A percentile compares a stretch with the other conserved stretches of the same genome.
Conservation (phyloP, 2,797 vertebrate genomes). For the Neopelma chrysocephalum region DNA sequence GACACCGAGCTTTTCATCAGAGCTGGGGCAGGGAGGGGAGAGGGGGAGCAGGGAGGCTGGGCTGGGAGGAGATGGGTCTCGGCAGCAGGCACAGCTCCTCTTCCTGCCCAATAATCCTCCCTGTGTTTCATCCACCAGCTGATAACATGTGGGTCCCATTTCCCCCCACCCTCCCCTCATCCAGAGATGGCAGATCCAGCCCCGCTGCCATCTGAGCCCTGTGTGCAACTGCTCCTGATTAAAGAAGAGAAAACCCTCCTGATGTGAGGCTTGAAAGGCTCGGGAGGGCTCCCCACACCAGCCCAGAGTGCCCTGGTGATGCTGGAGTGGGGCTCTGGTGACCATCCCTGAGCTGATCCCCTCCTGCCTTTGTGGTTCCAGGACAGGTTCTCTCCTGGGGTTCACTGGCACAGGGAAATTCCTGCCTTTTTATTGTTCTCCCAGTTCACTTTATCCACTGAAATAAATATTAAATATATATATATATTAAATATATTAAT, state of each 20-base stretch:
- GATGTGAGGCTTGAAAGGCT: neutral
- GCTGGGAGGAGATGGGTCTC: neutral
- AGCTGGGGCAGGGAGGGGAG: neutral
- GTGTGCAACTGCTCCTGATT: slow-evolving; percentile 8
- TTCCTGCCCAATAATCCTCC: neutral
- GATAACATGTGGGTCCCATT: neutral
- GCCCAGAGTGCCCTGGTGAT: neutral
- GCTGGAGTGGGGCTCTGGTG: neutral
- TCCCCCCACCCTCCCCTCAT: neutral
- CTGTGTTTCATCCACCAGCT: neutral
- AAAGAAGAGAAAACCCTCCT: neutral
- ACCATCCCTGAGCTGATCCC: neutral
- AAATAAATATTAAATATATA: neutral
- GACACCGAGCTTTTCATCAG: neutral
- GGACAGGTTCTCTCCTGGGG: neutral
- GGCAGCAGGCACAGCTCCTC: neutral
- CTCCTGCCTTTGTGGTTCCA: rapidly evolving
- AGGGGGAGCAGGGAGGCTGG: neutral
- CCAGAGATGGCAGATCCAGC: neutral
- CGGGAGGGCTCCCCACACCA: neutral
- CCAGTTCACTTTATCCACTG: neutral
- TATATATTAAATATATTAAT: neutral
- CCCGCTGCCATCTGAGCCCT: neutral
- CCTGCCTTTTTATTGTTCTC: neutral
- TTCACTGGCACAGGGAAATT: neutral